Evolutionary conservation across 2,113 vertebrate genomes (phyloP), one percentile per base, ranked within the genome.

Genomic region (Ceratotherium simum): DNA sequence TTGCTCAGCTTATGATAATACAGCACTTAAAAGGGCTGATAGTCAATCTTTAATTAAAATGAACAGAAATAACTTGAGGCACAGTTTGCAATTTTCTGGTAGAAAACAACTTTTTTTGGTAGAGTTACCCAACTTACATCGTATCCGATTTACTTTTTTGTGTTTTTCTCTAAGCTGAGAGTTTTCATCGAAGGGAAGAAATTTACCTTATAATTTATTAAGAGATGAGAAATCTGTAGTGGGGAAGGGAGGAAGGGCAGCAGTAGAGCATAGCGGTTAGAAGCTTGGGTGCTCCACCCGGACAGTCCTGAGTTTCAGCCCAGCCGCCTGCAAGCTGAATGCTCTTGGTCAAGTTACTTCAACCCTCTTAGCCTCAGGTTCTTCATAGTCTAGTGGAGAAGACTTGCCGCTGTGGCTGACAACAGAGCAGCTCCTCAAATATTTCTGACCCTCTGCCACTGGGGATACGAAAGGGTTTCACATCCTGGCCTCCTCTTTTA

Each of bases 41-140:
- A 97, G 89, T 42, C 88, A 93, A 54, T 31, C 92, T 86, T 96
- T 97, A 97, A 98, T 95, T 97, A 94, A 97, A 98, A 92, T n/a
- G 6, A 84, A 97, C 0, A 97, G 64, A 76, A 97, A 89, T 1
- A 39, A 97, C 46, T 72, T 96, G 54, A 31, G 82, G n/a, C 62
- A 91, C 21, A 82, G n/a, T 54, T 78, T 81, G 95, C 67, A 42
- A 42, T 42, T 42, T 42, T 42, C 42, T 42, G 42, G 42, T 42
- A n/a, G 11, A 91, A 16, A 65, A 84, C 4, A 5, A 27, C 31
- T 4, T 96, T 97, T 93, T 23, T 94, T 91, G 46, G 39, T 64
- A 42, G 70, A 76, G 21, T 83, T 51, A 88, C 21, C 89, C 14
- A 69, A n/a, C 11, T 60, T 96, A 36, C 21, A 0, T 36, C 75